These are phyloP conservation scores for Poeciliopsis turneri DNA, from an alignment of 2,797 vertebrate genomes.

Conservation along the genomic window DNA sequence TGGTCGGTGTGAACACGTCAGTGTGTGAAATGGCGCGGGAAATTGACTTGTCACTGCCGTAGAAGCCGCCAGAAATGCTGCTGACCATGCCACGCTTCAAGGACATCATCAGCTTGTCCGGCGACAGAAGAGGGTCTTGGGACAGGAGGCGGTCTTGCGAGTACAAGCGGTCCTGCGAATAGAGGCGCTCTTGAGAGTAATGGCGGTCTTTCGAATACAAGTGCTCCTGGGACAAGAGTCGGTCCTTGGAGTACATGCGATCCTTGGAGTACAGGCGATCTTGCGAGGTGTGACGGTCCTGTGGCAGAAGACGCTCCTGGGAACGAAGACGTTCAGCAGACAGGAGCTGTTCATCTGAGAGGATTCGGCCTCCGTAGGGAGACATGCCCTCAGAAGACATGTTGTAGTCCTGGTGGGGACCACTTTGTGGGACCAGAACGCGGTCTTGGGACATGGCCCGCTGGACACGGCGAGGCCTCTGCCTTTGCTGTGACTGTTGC, in stretches of 20 bases:
- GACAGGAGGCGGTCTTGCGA: conserved; percentile 88
- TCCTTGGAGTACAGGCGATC: conserved; percentile 89
- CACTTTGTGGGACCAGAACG: conserved; percentile 88
- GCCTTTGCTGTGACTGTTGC: conserved; percentile 86
- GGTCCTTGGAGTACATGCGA: conserved; percentile 92
- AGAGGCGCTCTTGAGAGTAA: conserved; percentile 82
- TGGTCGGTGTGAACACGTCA: conserved; percentile 96
- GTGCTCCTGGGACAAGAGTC: conserved; percentile 89
- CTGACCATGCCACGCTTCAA: conserved; percentile 85
- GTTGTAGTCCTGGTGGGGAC: conserved; percentile 85
- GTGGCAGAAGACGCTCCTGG: conserved; percentile 94
- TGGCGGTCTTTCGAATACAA: conserved; percentile 79
- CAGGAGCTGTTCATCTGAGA: conserved; percentile 94
- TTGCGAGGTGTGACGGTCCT: conserved; percentile 91
- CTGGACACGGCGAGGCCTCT: conserved; percentile 91
- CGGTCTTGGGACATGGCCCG: conserved; percentile 99
- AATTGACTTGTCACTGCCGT: conserved; percentile 84
- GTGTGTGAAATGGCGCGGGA: conserved; percentile 96
- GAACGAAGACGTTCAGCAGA: conserved; percentile 95
- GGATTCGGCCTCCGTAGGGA: conserved; percentile 88
- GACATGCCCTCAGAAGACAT: conserved; percentile 86
- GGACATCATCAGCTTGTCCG: conserved; percentile 91
- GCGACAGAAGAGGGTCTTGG: conserved; percentile 96
- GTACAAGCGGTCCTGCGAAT: conserved; percentile 92
- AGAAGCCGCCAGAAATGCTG: conserved; percentile 79